These are phyloP conservation scores for Drosophila mercatorum DNA, from an alignment of 2,888 invertebrate species.

Conservation along the genomic window DNA sequence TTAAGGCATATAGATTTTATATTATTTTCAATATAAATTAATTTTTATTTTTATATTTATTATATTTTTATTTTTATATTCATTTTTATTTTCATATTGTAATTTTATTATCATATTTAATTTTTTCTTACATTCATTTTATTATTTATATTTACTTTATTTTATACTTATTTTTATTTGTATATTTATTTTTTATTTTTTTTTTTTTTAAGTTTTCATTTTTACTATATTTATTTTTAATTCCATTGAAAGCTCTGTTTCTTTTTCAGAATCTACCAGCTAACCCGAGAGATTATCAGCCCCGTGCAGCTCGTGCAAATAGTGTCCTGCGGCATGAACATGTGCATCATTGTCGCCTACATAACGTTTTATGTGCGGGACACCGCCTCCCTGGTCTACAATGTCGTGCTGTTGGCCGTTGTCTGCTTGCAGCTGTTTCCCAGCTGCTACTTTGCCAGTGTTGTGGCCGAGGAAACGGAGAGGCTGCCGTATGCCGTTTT, in stretches of 20 bases:
- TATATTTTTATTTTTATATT: too few relatives aligned
- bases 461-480: constrained; percentile 36
- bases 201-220: background rate
- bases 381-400: constrained; percentile 29
- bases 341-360: constrained; percentile 53
- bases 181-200: too few relatives aligned
- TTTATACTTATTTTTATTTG: too few relatives aligned
- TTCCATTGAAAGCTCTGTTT: background rate
- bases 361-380: constrained; percentile 47
- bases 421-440: constrained; percentile 62
- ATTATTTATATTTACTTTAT: too few relatives aligned
- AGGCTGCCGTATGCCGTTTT: constrained; percentile 58
- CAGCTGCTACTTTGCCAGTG: constrained; percentile 64
- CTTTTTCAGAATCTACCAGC: constrained; percentile 42
- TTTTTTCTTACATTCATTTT: too few relatives aligned
- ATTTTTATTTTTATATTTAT: too few relatives aligned
- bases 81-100: too few relatives aligned
- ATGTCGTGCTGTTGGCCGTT: constrained; percentile 34
- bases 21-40: too few relatives aligned
- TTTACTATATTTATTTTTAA: background rate
- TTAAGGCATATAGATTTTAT: too few relatives aligned
- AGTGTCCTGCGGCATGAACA: constrained; percentile 44
- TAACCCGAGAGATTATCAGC: constrained; percentile 41
- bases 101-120: too few relatives aligned
- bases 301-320: constrained; percentile 57